Percentiles rank a stretch among this genome's conserved stretches.
phyloP scores from a whole-genome alignment of 2,888 invertebrate genomes.

The Ryuthela nishihirai region DNA sequence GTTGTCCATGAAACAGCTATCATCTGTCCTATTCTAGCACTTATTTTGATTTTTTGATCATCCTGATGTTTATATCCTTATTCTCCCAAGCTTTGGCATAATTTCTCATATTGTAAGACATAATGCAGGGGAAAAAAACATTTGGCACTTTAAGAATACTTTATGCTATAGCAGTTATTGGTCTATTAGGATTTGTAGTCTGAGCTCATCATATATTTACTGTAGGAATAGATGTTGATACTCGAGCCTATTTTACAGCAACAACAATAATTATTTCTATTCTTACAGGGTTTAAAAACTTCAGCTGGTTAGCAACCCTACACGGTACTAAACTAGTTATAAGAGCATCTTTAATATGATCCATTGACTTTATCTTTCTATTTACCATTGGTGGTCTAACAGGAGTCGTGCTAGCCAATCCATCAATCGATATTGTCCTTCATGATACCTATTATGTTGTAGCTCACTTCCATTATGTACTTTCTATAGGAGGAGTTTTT shows the following conservation, averaged over 20 bases:
- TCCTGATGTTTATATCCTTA: too few species aligned
- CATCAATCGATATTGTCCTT: conserved; percentile 69
- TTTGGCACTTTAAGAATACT: conserved; percentile 71
- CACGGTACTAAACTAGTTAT: conserved; percentile 62
- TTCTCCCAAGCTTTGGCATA: conserved; percentile 76
- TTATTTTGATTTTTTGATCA: too few species aligned
- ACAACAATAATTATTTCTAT: conserved; percentile 85
- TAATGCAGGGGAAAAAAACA: conserved; percentile 69
- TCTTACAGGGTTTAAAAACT: conserved; percentile 78
- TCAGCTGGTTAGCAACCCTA: conserved; percentile 69
- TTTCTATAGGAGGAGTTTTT: too few species aligned
- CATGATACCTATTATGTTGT: conserved; percentile 81
- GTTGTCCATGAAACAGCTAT: too few species aligned
- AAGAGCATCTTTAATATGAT: too few species aligned
- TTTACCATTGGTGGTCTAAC: conserved; percentile 74
- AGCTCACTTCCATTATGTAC: conserved; percentile 76
- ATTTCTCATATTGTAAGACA: too few species aligned
- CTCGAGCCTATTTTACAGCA: too few species aligned
- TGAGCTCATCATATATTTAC: too few species aligned
- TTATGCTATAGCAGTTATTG: conserved; percentile 78
- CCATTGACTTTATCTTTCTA: conserved; percentile 71
- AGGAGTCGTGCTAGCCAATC: conserved; percentile 62
- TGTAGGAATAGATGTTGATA: conserved; percentile 76
- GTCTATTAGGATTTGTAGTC: too few species aligned
- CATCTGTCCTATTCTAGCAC: too few species aligned